Evolutionary conservation across 64 coral and sea anemone species (phyloP), one percentile per base, ranked within the genome.

Genomic region (Porites australiensis): DNA sequence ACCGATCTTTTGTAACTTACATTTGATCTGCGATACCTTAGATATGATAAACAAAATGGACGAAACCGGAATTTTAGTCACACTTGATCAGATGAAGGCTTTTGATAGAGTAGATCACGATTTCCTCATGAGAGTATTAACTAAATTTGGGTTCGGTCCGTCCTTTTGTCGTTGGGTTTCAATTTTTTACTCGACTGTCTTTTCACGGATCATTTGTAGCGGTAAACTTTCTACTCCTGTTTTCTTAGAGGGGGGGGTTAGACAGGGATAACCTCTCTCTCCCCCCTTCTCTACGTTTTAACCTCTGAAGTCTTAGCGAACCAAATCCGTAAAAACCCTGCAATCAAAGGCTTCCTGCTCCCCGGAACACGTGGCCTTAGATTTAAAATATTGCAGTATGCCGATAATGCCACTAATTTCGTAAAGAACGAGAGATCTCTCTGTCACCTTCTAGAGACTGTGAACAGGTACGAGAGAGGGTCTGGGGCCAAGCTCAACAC

Each of bases 401-500:
- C 90, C 2, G 82, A 93, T 3, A 63, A 93, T 53, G 72, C 27
- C 4, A 78, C 72, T 21, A 54, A 8, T 49, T n/a, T 92, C 48
- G 8, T 90, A 2, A 80, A 69, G 3, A 37, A 10, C 22, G 61
- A 57, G 5, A 67, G 0, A 6, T 90, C 51, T 44, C 60, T 90
- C 27, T 63, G 21, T 2, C 46, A 15, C 37, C 3, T 89, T 2
- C 69, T 87, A 6, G 51, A 20, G 15, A n/a, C 70, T 51, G 75
- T 79, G 0, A 5, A 70, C 15, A 54, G 22, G 2, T 60, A 48
- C 46, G 88, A 66, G 11, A 0, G 14, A 2, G 88, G 88, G 13
- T 78, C 75, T 16, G 88, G 50, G 0, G 62, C 88, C 0, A 67
- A 52, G 18, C 11, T 90, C 1, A 90, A 90, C 7, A 61, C 45